phyloP scores from a whole-genome alignment of 2,888 invertebrate genomes.

The Erannis defoliaria region DNA sequence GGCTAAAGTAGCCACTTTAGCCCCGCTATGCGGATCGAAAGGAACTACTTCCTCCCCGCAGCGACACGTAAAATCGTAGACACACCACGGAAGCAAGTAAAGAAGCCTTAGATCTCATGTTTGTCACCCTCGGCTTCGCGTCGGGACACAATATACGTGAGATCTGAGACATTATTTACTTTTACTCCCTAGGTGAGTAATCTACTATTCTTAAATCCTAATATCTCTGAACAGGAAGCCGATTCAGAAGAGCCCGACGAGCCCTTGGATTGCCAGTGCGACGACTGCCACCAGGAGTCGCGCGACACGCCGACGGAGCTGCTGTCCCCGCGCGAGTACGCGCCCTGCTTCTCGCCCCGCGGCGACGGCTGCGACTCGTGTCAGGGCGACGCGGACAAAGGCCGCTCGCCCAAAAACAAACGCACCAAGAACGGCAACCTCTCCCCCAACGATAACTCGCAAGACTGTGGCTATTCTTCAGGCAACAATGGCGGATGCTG shows the following conservation, averaged over 20 bases:
- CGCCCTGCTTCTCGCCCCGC: conserved; percentile 65
- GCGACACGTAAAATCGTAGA: too few relatives aligned
- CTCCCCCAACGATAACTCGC: conserved; percentile 90
- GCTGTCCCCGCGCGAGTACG: conserved; percentile 71
- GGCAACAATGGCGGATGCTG: conserved; percentile 92
- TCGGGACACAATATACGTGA: too few relatives aligned
- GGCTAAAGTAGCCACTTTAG: too few relatives aligned
- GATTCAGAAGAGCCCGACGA: conserved; percentile 82
- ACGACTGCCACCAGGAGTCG: conserved; percentile 78
- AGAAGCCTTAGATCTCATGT: too few relatives aligned
- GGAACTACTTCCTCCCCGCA: too few relatives aligned
- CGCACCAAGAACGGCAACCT: conserved; percentile 84
- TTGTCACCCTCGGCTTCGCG: too few relatives aligned
- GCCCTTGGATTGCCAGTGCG: conserved; percentile 77
- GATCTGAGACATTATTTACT: too few relatives aligned
- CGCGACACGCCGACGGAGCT: conserved; percentile 78
- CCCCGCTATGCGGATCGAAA: too few relatives aligned
- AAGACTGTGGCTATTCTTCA: conserved; percentile 96
- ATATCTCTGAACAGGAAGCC: conserved; percentile 61
- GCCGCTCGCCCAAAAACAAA: conserved; percentile 76
- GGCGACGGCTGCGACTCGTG: conserved; percentile 77
- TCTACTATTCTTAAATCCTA: not conserved
- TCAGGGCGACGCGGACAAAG: conserved; percentile 78
- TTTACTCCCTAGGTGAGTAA: too few relatives aligned
- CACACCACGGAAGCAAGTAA: too few relatives aligned